These are phyloP conservation scores for Drosophila obscura DNA, from an alignment of 1,140 invertebrate species.

Conservation along the genomic window DNA sequence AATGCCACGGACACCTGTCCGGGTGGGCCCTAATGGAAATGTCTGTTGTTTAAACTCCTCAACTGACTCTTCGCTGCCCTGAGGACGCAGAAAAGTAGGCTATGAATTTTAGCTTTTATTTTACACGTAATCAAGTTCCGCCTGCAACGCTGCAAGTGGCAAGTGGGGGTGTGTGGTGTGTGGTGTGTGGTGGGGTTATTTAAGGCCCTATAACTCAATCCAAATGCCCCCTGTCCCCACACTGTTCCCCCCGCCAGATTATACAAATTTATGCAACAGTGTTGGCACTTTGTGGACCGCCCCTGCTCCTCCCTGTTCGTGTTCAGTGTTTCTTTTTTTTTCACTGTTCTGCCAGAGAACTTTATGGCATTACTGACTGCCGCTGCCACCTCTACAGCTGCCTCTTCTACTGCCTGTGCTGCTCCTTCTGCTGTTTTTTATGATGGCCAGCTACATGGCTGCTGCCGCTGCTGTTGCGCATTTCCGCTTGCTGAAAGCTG, in stretches of 20 bases:
- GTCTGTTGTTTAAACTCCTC: no score
- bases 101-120: constrained; percentile 28
- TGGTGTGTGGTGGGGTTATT: constrained; percentile 37
- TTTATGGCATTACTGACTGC: constrained; percentile 48
- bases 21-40: constrained; percentile 30
- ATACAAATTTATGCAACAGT: constrained; percentile 79
- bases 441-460: constrained; percentile 50
- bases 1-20: constrained; percentile 60
- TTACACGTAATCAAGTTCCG: background rate
- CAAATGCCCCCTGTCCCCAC: constrained; percentile 28
- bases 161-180: constrained; percentile 18
- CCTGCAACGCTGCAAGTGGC: constrained; percentile 17
- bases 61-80: background rate
- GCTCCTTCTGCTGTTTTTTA: constrained; percentile 64
- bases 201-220: constrained; percentile 74
- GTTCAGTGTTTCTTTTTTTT: background rate
- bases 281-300: constrained; percentile 61
- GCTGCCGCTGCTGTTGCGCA: constrained; percentile 57
- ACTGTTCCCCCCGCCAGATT: constrained; percentile 48
- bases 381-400: no score
- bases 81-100: constrained; percentile 51
- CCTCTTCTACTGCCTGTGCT: background rate
- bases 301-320: constrained; percentile 4
- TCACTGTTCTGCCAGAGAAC: constrained; percentile 27
- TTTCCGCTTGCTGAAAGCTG: constrained; percentile 47